Evolutionary conservation across 2,888 invertebrate species (phyloP).

Genomic region (Pimpla rufipes): DNA sequence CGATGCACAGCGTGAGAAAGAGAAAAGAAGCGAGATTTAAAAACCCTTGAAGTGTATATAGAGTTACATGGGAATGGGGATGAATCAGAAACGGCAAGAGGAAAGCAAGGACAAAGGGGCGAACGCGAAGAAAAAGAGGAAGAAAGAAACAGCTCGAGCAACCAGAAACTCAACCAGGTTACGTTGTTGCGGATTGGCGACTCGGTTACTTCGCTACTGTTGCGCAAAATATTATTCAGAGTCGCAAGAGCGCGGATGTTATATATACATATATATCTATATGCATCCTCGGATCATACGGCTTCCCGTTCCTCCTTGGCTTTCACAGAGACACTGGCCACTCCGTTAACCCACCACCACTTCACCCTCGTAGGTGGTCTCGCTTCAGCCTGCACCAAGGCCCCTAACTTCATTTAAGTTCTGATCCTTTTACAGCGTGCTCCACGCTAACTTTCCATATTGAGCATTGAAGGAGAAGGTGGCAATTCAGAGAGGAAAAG

Average conservation of each 20-base stretch:
- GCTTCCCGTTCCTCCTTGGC: constrained; percentile 53
- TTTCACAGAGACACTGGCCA: constrained; percentile 22
- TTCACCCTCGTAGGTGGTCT: constrained; percentile 49
- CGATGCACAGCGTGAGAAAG: constrained; percentile 46
- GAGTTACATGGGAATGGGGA: constrained; percentile 26
- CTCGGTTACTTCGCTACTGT: constrained; percentile 58
- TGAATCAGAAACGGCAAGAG: constrained; percentile 64
- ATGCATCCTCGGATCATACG: constrained; percentile 41
- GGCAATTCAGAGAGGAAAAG: not conserved
- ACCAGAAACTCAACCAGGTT: constrained; percentile 39
- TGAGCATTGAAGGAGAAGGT: constrained; percentile 72
- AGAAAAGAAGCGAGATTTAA: constrained; percentile 21
- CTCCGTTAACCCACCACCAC: constrained; percentile 36
- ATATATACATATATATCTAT: no score
- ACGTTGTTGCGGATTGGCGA: constrained; percentile 27
- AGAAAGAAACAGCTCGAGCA: constrained; percentile 18
- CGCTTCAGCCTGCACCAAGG: constrained; percentile 34
- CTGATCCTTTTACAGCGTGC: constrained; percentile 76
- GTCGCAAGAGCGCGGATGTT: constrained; percentile 39
- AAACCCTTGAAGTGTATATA: constrained; percentile 3
- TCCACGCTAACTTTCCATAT: constrained; percentile 78
- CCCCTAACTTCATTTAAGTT: constrained; percentile 82
- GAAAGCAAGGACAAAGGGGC: constrained; percentile 1
- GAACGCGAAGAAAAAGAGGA: constrained; percentile 26
- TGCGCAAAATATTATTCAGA: constrained; percentile 77